Percentiles rank a stretch among this genome's conserved stretches.
phyloP scores from a whole-genome alignment of 2,888 invertebrate genomes.

The Microctonus aethiopoides region DNA sequence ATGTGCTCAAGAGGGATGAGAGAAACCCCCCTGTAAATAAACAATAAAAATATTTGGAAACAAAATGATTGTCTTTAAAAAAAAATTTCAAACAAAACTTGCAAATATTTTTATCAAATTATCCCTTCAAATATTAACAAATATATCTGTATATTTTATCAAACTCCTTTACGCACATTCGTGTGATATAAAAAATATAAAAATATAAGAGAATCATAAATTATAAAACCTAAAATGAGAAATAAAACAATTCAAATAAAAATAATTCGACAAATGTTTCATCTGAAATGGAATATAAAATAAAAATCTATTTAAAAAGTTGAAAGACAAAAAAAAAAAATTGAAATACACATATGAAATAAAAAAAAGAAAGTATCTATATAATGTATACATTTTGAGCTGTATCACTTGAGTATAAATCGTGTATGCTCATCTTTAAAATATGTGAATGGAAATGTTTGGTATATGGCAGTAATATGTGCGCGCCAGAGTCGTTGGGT shows the following conservation, averaged over 20 bases:
- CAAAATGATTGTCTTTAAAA: neutral
- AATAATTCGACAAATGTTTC: neutral
- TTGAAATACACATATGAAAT: too few relatives aligned
- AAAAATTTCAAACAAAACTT: too few relatives aligned
- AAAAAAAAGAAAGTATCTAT: too few relatives aligned
- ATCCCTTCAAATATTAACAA: neutral
- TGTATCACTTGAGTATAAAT: constrained; percentile 55
- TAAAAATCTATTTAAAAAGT: too few relatives aligned
- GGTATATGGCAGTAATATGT: constrained; percentile 48
- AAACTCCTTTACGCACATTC: too few relatives aligned
- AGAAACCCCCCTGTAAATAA: too few relatives aligned
- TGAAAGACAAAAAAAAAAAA: too few relatives aligned
- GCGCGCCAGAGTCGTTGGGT: constrained; percentile 2
- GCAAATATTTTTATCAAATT: neutral
- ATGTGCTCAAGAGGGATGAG: neutral
- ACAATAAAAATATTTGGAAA: too few relatives aligned
- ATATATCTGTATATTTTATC: too few relatives aligned
- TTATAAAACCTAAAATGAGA: too few relatives aligned
- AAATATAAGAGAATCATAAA: too few relatives aligned
- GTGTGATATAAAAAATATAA: too few relatives aligned
- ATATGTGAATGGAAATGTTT: constrained; percentile 64
- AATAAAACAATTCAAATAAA: neutral
- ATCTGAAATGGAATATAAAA: neutral
- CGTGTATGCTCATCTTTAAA: constrained; percentile 62
- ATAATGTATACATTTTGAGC: neutral